Evolutionary conservation across 1,140 invertebrate genomes (phyloP).

Genomic region (Agrypnia vestita): DNA sequence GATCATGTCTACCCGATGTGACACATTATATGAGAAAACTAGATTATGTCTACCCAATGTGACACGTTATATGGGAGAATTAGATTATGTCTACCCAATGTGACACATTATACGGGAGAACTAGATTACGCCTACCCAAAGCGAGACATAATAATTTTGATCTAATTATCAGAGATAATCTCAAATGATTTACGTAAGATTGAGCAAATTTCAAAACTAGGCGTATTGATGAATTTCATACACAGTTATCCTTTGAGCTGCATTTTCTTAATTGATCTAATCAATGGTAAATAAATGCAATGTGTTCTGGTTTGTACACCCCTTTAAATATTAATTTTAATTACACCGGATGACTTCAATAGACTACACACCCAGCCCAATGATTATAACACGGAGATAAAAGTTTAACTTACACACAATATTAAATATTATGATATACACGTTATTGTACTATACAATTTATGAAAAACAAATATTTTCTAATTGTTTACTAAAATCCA

Average conservation of each 20-base stretch:
- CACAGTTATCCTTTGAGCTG: neutral
- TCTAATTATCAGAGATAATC: no score
- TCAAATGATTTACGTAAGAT: conserved; percentile 14
- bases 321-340: conserved; percentile 13
- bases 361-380: conserved; percentile 14
- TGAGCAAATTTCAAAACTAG: conserved; percentile 18
- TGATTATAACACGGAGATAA: conserved; percentile 17
- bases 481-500: conserved; percentile 3
- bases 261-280: neutral
- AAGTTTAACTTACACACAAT: conserved; percentile 30
- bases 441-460: conserved; percentile 30
- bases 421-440: conserved; percentile 14
- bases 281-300: neutral
- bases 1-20: neutral
- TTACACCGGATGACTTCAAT: conserved; percentile 26
- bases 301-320: conserved; percentile 1
- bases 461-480: conserved; percentile 16
- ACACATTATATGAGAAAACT: no score
- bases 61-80: no score
- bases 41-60: neutral
- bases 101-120: no score
- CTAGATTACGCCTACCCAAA: neutral
- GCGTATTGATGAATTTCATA: neutral
- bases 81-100: neutral
- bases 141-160: neutral